phyloP scores from a whole-genome alignment of 2,797 vertebrate species.

The Ambastaia sidthimunki region DNA sequence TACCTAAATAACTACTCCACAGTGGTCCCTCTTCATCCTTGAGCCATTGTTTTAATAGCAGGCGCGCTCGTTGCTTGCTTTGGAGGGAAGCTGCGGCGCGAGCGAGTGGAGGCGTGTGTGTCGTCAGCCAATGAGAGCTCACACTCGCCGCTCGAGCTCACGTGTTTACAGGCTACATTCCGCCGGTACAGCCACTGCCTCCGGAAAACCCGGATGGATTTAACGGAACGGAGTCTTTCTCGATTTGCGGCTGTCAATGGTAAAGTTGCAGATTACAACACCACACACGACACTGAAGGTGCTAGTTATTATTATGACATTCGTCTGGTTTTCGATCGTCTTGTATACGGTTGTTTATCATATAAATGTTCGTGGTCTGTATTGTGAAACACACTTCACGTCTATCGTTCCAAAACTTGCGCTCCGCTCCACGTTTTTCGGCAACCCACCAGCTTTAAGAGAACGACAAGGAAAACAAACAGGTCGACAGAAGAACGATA shows the following conservation, averaged over 20 bases:
- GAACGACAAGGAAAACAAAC: conserved; percentile 84
- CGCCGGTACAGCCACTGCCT: conserved; percentile 72
- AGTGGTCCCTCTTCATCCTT: conserved; percentile 67
- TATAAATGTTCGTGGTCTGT: neutral
- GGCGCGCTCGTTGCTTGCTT: conserved; percentile 72
- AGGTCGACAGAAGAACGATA: conserved; percentile 73
- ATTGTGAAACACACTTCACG: conserved; percentile 60
- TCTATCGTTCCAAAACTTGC: conserved; percentile 19
- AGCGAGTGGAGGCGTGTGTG: conserved; percentile 81
- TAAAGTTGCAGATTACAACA: neutral
- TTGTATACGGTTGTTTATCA: rapidly evolving
- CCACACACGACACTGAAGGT: neutral
- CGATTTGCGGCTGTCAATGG: conserved; percentile 54
- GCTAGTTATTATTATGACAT: rapidly evolving
- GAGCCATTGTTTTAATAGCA: conserved; percentile 85
- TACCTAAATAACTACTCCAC: conserved; percentile 46
- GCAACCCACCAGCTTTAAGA: conserved; percentile 65
- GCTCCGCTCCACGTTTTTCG: conserved; percentile 70
- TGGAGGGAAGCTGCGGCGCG: conserved; percentile 70
- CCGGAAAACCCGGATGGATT: conserved; percentile 22
- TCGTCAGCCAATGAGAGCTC: conserved; percentile 75
- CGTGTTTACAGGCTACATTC: conserved; percentile 88
- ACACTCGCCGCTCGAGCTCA: conserved; percentile 75
- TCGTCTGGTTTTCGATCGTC: neutral
- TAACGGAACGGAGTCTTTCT: conserved; percentile 65